Evolutionary conservation across 2,797 vertebrate genomes (phyloP).

Genomic region (Pangasius macronema): DNA sequence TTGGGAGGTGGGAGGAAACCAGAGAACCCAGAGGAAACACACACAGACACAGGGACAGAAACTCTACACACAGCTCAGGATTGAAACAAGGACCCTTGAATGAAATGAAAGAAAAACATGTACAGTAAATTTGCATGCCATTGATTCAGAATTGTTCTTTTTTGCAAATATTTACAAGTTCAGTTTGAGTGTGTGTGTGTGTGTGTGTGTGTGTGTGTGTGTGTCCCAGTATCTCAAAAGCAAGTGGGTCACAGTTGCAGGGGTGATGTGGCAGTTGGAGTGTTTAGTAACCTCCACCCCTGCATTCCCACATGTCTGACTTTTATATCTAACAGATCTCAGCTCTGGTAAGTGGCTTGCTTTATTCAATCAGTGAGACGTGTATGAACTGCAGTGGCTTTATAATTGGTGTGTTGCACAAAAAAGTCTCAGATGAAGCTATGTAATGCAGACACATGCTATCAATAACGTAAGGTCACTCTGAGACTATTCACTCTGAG

Average conservation of each 20-base stretch:
- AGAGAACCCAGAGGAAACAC: not conserved
- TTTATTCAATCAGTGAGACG: not conserved
- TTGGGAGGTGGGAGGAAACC: not conserved
- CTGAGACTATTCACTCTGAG: not conserved
- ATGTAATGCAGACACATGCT: not conserved
- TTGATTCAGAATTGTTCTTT: not conserved
- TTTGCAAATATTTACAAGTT: not conserved
- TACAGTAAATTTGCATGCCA: not conserved
- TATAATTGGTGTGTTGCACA: not conserved
- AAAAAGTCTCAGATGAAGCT: not conserved
- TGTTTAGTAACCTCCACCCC: not conserved
- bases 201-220: not conserved
- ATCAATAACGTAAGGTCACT: not conserved
- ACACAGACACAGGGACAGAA: not conserved
- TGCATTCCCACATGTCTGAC: conserved; percentile 42
- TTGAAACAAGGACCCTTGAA: too few relatives aligned
- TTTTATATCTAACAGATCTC: conserved; percentile 42
- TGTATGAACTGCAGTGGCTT: not conserved
- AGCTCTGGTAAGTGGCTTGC: conserved; percentile 5
- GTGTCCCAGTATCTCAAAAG: conserved; percentile 25
- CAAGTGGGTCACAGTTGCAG: conserved; percentile 50
- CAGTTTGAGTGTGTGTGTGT: not conserved
- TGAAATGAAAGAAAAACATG: not conserved
- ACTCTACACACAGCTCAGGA: not conserved
- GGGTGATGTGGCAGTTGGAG: conserved; percentile 48